Conservation (phyloP, 2,888 invertebrate species). For the Chloroclysta siterata region DNA sequence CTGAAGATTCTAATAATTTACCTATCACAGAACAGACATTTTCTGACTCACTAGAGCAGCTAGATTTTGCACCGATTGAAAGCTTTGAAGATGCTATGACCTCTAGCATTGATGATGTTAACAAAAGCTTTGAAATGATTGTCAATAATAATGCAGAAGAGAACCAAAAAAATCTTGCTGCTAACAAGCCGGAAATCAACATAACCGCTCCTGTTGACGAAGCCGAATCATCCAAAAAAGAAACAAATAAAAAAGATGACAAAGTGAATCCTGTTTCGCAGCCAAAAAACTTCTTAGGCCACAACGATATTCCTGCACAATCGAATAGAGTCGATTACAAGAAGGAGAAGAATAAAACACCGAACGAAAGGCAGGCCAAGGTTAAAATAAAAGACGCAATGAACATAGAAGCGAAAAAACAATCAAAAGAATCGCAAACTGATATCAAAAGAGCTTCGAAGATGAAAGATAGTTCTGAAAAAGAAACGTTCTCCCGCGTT, state of each 20-base stretch:
- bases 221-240: slow-evolving; percentile 39
- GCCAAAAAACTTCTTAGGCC: slow-evolving; percentile 85
- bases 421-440: slow-evolving; percentile 68
- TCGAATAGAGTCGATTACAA: slow-evolving; percentile 82
- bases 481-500: slow-evolving; percentile 59
- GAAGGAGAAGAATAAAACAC: slow-evolving; percentile 79
- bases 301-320: slow-evolving; percentile 80
- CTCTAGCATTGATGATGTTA: slow-evolving; percentile 73
- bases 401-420: slow-evolving; percentile 58
- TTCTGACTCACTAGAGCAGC: slow-evolving; percentile 35
- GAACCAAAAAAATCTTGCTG: slow-evolving; percentile 40
- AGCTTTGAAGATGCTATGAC: slow-evolving; percentile 78
- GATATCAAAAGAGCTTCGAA: slow-evolving; percentile 54
- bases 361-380: slow-evolving; percentile 68
- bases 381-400: slow-evolving; percentile 75
- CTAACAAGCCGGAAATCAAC: slow-evolving; percentile 66
- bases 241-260: slow-evolving; percentile 49
- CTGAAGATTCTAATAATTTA: slow-evolving; percentile 27
- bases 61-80: slow-evolving; percentile 69
- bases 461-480: slow-evolving; percentile 49
- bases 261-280: slow-evolving; percentile 65
- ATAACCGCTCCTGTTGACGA: slow-evolving; percentile 65
- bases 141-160: slow-evolving; percentile 58
- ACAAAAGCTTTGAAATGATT: slow-evolving; percentile 75
- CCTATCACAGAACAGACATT: slow-evolving; percentile 23